Evolutionary conservation across 2,888 invertebrate genomes (phyloP).

Genomic region (Sabatieria punctata): DNA sequence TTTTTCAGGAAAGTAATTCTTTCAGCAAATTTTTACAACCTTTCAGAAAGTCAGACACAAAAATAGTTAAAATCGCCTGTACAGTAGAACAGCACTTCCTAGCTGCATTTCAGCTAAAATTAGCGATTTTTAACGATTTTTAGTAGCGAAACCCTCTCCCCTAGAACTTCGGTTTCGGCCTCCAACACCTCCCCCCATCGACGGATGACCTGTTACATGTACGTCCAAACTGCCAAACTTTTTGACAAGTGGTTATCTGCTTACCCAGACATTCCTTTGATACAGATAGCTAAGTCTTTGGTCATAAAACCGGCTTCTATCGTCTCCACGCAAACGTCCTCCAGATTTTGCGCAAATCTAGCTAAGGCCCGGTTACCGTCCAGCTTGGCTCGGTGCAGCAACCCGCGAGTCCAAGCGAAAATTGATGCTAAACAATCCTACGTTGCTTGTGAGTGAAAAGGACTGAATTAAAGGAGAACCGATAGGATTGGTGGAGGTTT

Average conservation of each 20-base stretch:
- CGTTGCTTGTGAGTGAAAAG: not conserved
- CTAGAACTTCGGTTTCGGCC: too few relatives aligned
- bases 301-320: constrained; percentile 91
- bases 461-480: constrained; percentile 35
- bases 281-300: constrained; percentile 93
- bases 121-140: too few relatives aligned
- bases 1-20: too few relatives aligned
- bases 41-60: too few relatives aligned
- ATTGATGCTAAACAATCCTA: constrained; percentile 60
- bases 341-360: constrained; percentile 32
- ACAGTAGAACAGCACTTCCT: too few relatives aligned
- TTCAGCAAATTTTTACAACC: too few relatives aligned
- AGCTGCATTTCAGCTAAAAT: too few relatives aligned
- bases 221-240: too few relatives aligned
- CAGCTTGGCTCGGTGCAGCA: constrained; percentile 78
- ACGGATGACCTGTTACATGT: too few relatives aligned
- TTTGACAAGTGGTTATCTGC: too few relatives aligned
- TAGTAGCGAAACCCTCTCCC: too few relatives aligned
- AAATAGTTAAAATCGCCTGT: too few relatives aligned
- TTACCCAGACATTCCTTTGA: constrained; percentile 67
- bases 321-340: constrained; percentile 76
- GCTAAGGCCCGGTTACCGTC: constrained; percentile 54
- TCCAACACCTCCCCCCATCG: not conserved
- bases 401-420: constrained; percentile 91
- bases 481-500: constrained; percentile 96